Base-by-base conservation (phyloP, 2,888 invertebrate species). In the Pterostichus niger region DNA sequence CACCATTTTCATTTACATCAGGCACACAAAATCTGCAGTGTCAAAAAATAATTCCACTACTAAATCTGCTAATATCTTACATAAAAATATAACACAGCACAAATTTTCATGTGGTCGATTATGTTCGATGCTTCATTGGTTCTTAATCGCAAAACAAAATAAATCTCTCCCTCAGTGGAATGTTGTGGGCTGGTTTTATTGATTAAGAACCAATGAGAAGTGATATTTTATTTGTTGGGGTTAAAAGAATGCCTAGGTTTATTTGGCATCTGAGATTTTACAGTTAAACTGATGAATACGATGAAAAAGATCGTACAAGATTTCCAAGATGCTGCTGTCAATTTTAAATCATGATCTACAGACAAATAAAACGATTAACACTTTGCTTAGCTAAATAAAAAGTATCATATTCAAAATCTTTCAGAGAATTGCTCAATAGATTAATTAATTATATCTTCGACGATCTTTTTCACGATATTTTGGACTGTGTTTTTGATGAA, bases 41-140 rank as follows among this genome's bases (percentile, higher is more conserved):
- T 82, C 82, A 59, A 82, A 82, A 80, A 82, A 82, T 83, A 77
- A 77, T 83, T 83, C 75, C 64, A 40, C 80, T 80, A 76, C 76
- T 83, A 83, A 82, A 82, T 85, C 82, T 83, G 84, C 82, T 85
- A 83, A 84, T 85, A 86, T 84, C 84, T 84, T 84, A 85, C 84
- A 85, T 78, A 84, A 83, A 85, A 86, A 86, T 85, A 85, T 86
- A 86, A 86, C 86, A 86, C 86, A 86, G 86, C 85, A 85, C 85
- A 85, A 84, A 85, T 85, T 85, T 77, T 64, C 76, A 83, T 83
- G 83, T 83, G 83, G 83, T 83, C 83, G 83, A 83, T 83, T 77
- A 49, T 77, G 83, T 83, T 82, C 82, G 82, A 52, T 82, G 13
- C n/a, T 75, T 75, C 82, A 82, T 82, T 82, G 83, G 33, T 64